These are phyloP conservation scores for Alentia gelatinosa DNA, from an alignment of 2,888 invertebrate genomes.

Conservation along the genomic window DNA sequence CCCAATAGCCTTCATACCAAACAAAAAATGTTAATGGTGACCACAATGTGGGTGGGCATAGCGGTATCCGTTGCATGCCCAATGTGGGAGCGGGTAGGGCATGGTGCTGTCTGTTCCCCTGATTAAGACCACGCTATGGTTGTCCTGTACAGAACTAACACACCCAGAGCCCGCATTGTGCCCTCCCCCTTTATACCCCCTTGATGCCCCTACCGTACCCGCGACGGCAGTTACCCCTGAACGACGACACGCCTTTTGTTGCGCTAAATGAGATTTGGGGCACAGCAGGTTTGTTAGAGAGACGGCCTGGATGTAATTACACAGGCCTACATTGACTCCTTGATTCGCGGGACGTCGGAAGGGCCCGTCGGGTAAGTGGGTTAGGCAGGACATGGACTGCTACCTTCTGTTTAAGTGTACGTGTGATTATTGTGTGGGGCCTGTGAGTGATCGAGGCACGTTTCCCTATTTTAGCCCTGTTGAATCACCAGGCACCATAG, in stretches of 20 bases:
- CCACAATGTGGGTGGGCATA: no score
- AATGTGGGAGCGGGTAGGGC: neutral
- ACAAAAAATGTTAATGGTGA: no score
- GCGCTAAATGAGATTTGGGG: neutral
- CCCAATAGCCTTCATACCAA: no score
- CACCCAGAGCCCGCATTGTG: neutral
- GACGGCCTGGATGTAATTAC: neutral
- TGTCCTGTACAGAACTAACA: neutral
- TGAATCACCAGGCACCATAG: no score
- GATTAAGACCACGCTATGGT: neutral
- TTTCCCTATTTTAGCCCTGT: neutral
- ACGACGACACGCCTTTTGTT: neutral
- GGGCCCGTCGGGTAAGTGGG: neutral
- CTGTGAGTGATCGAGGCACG: neutral
- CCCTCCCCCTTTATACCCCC: neutral
- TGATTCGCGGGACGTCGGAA: neutral
- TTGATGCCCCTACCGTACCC: neutral
- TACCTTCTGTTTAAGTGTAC: neutral
- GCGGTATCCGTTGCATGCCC: no score
- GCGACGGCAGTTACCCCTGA: neutral
- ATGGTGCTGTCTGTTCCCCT: neutral
- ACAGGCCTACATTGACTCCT: neutral
- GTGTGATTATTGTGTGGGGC: neutral
- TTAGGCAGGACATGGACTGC: neutral
- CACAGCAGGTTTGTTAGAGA: neutral